A percentile compares a stretch with the other conserved stretches of the same genome.
phyloP scores from a whole-genome alignment of 2,113 vertebrate species.

The Spizaetus ornatus region DNA sequence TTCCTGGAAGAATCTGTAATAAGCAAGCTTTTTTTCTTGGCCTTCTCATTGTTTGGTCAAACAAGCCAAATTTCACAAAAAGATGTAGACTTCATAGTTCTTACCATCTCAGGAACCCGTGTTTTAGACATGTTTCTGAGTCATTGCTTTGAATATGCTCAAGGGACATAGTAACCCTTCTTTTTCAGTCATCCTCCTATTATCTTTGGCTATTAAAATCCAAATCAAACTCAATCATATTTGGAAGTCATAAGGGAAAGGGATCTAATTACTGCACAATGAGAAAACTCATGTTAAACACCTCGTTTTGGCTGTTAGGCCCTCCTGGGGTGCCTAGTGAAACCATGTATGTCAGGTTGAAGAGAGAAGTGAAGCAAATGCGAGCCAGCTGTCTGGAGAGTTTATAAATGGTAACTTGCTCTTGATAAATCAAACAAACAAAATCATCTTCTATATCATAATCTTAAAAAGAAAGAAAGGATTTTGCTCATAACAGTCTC shows the following conservation, averaged over 20 bases:
- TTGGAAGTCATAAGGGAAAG: background rate
- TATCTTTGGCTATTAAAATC: background rate
- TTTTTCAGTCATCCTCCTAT: background rate
- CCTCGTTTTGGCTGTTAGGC: background rate
- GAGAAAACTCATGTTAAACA: slow-evolving; percentile 3
- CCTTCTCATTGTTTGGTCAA: background rate
- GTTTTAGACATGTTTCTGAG: background rate
- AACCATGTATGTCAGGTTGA: background rate
- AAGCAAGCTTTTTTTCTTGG: background rate
- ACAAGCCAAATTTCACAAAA: background rate
- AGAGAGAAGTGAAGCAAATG: background rate
- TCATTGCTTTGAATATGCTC: background rate
- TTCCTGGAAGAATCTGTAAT: background rate
- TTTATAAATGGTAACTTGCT: background rate
- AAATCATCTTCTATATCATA: background rate
- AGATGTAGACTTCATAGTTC: background rate
- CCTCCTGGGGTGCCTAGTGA: background rate
- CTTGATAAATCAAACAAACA: background rate
- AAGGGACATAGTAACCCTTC: background rate
- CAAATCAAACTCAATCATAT: background rate
- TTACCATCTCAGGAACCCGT: background rate
- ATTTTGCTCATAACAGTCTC: background rate
- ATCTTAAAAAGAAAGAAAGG: background rate
- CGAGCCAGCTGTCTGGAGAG: background rate
- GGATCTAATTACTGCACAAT: background rate